These are phyloP conservation scores for Pegoplata infirma DNA, from an alignment of 2,888 invertebrate genomes.

Conservation along the genomic window DNA sequence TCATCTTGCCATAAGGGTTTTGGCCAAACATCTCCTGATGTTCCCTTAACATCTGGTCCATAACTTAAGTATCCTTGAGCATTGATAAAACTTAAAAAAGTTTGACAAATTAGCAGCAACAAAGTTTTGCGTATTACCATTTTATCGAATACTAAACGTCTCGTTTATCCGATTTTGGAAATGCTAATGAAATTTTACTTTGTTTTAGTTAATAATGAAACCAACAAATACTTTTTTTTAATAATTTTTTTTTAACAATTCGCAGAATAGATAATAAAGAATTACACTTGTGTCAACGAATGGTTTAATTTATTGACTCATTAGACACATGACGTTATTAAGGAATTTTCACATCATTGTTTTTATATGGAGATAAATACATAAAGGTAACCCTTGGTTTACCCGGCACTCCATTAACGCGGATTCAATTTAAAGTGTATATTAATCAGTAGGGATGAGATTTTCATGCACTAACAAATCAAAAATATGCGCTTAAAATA, in stretches of 20 bases:
- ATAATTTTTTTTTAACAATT: not conserved
- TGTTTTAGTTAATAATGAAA: constrained; percentile 5
- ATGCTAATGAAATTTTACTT: constrained; percentile 4
- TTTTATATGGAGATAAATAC: not conserved
- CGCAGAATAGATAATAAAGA: not conserved
- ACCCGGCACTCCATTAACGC: no score
- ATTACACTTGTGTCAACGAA: constrained; percentile 17
- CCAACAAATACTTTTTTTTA: not conserved
- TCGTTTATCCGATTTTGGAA: no score
- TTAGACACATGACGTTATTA: not conserved
- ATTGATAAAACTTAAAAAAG: not conserved
- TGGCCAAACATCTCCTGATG: constrained; percentile 83
- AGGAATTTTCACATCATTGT: not conserved
- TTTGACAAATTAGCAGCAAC: not conserved
- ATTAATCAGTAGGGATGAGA: no score
- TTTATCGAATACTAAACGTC: no score
- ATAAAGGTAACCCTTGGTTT: no score
- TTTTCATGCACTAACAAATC: no score
- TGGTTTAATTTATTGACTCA: not conserved
- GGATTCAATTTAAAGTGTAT: no score
- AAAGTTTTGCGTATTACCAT: not conserved
- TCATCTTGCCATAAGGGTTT: constrained; percentile 80
- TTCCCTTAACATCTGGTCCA: constrained; percentile 72
- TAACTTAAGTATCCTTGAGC: constrained; percentile 49
- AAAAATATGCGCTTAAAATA: no score